Base-by-base conservation (phyloP, 2,888 invertebrate species). In the Drosophila pullipes region DNA sequence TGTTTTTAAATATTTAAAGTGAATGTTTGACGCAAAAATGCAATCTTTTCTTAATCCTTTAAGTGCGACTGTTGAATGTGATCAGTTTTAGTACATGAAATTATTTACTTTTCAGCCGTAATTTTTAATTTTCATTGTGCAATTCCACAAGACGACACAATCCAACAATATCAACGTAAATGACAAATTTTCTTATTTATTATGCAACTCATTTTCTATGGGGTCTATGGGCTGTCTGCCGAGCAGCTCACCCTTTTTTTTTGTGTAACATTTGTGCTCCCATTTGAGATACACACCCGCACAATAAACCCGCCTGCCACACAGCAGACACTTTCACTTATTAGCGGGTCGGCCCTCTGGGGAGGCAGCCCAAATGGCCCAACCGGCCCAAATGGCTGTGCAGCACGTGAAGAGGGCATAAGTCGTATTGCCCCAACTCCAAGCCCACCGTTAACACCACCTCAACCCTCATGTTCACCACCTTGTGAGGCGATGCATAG, bases 181-280 rank as follows among this genome's bases (percentile, higher is more conserved):
- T 85, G 86, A 88, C 72, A 85, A 83, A 81, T 74, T 77, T 81
- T 83, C 72, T 47, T 83, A 85, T 85, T 86, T 85, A 86, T 85
- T 85, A 79, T 69, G 75, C 76, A 71, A 79, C 74, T 86, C 81
- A 85, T 85, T 81, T 85, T 78, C 7, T 25, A 47, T 25, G 25
- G 25, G 25, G 47, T 25, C 13, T 4, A 4, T 16, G 13, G 47
- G 28, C 59, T 33, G 37, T 10, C 33, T 41, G 16, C 1, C n/a
- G 35, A 16, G 47, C 16, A 58, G 63, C 67, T 79, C 75, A 78
- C 78, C 80, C 75, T 59, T 78, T 78, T n/a, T 28, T 60, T 74
- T 6, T 13, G 52, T 60, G 13, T 55, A 18, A 31, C 33, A 80
- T 80, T 76, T 73, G 58, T 70, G 73, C 68, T 68, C 61, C 68